Base-by-base conservation (phyloP, 2,113 vertebrate species). In the Nothobranchius furzeri region DNA sequence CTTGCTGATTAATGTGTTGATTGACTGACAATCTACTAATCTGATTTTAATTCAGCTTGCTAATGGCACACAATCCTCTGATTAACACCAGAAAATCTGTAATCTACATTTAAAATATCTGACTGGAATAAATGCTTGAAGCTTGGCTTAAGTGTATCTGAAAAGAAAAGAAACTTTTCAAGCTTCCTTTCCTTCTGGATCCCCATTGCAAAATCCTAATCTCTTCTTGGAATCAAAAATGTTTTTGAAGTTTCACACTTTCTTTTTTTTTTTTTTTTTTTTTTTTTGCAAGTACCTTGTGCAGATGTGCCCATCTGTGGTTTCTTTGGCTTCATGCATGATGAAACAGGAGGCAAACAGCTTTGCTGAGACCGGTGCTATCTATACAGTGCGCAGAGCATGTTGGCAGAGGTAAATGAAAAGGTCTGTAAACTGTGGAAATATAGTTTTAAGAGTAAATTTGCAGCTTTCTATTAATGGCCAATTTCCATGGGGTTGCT, bases 241-340 rank as follows among this genome's bases (percentile, higher is more conserved):
- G 25, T 66, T 83, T 61, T 24, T 67, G 9, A 79, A 71, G 40
- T 71, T 72, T 73, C 45, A 47, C 14, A 24, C 20, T 52, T 76
- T 68, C 25, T 37, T 1, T 64, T 24, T 8, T 68, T 35, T 37
- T 2, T 64, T 24, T 8, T 13, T 3, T 64, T 24, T 8, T 68
- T 25, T 37, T 2, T 64, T 24, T 8, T 13, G 12, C n/a, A 58
- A 78, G 72, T 55, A 60, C 46, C 77, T 50, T 62, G 70, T 83
- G 82, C 85, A 78, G 82, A 70, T 70, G 71, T 73, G 75, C 60
- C 63, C 75, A 78, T 77, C 80, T 78, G 82, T 70, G 74, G 47
- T 76, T 72, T 83, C 55, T 12, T 45, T 45, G 43, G 10, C 43
- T 45, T 45, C 43, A 45, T 45, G 11, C 43, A 45, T 45, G 43